A percentile compares a stretch with the other conserved stretches of the same genome.
phyloP scores from a whole-genome alignment of 92 coral and sea anemone genomes.

The Siderastrea siderea region DNA sequence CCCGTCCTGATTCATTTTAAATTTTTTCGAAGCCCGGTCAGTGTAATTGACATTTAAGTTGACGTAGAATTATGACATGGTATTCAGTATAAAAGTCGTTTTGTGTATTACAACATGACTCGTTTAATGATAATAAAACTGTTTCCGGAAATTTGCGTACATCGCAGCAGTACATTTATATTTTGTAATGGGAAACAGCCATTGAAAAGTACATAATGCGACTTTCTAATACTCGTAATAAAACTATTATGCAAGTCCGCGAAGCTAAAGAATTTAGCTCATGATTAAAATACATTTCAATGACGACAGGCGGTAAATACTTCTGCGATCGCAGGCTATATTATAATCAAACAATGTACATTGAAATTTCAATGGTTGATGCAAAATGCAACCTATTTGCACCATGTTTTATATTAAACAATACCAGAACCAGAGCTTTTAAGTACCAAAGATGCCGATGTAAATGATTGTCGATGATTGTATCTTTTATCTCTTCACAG shows the following conservation, averaged over 20 bases:
- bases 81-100: slow-evolving; percentile 11
- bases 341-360: not conserved
- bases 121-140: too few relatives aligned
- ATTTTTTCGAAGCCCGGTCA: slow-evolving; percentile 19
- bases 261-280: slow-evolving; percentile 1
- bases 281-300: slow-evolving; percentile 5
- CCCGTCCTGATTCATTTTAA: slow-evolving; percentile 10
- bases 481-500: too few relatives aligned
- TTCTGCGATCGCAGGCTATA: not conserved
- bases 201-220: too few relatives aligned
- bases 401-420: slow-evolving; percentile 5
- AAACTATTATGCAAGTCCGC: too few relatives aligned
- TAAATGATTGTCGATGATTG: too few relatives aligned
- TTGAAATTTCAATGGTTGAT: not conserved
- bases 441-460: too few relatives aligned
- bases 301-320: slow-evolving; percentile 13
- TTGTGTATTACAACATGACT: slow-evolving; percentile 7
- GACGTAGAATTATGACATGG: slow-evolving; percentile 8
- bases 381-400: slow-evolving; percentile 8
- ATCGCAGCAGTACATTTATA: too few relatives aligned
- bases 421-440: not conserved
- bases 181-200: too few relatives aligned
- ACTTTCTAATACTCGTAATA: too few relatives aligned
- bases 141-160: too few relatives aligned
- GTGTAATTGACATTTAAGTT: slow-evolving; percentile 8